Conservation (phyloP, 2,797 vertebrate genomes). For the Aplochiton taeniatus region DNA sequence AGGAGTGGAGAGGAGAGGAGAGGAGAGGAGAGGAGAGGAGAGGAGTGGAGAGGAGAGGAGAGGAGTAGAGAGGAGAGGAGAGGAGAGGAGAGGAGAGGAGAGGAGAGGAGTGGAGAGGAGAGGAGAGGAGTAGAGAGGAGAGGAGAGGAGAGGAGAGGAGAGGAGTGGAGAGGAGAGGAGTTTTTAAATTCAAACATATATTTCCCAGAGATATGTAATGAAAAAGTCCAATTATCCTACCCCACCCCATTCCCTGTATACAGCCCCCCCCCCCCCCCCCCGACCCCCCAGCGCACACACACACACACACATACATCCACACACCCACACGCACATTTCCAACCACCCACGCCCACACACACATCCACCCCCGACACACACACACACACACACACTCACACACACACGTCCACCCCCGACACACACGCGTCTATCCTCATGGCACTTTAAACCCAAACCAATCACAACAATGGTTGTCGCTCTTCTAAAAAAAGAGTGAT, state of each 20-base stretch:
- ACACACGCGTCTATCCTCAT: neutral
- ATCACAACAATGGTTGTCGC: slow-evolving; percentile 50
- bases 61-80: neutral
- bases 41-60: neutral
- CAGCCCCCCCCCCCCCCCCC: too few species aligned
- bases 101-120: neutral
- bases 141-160: neutral
- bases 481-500: slow-evolving; percentile 56
- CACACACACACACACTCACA: neutral
- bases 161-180: slow-evolving; percentile 3
- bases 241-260: too few species aligned
- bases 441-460: slow-evolving; percentile 27
- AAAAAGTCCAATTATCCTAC: slow-evolving; percentile 1
- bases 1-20: neutral
- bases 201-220: neutral
- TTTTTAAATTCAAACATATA: too few species aligned
- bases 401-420: slow-evolving; percentile 1
- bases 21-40: neutral
- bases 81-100: neutral
- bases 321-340: slow-evolving; percentile 14
- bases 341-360: neutral
- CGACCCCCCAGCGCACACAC: too few species aligned
- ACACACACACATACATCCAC: neutral
- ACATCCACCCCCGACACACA: too few species aligned
- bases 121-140: neutral